phyloP scores from a whole-genome alignment of 1,140 invertebrate species.

The Battus philenor region DNA sequence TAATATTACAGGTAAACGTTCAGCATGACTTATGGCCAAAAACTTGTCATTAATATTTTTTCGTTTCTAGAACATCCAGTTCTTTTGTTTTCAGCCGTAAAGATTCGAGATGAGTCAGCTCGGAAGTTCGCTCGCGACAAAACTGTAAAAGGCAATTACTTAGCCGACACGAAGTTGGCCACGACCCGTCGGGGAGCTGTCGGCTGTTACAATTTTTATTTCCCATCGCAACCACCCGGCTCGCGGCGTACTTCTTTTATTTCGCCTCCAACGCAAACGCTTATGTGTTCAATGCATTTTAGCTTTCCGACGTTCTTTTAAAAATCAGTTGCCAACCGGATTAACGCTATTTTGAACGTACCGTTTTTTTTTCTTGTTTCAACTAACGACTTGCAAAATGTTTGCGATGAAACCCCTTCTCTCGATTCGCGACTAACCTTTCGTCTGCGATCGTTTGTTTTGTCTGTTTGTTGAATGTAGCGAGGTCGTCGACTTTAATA shows the following conservation, averaged over 20 bases:
- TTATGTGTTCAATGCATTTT: slow-evolving; percentile 4
- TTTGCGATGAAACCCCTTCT: background rate
- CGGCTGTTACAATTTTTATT: slow-evolving; percentile 22
- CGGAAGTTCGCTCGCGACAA: slow-evolving; percentile 41
- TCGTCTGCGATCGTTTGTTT: background rate
- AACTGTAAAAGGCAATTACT: slow-evolving; percentile 59
- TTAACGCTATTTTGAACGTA: slow-evolving; percentile 3
- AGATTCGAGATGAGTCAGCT: slow-evolving; percentile 43
- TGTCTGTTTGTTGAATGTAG: background rate
- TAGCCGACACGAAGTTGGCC: slow-evolving; percentile 39
- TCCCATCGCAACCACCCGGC: slow-evolving; percentile 5
- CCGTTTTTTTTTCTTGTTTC: background rate
- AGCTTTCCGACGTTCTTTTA: background rate
- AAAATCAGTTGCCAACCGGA: background rate
- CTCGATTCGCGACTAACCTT: background rate
- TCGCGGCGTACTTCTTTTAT: slow-evolving; percentile 15
- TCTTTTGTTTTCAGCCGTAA: slow-evolving; percentile 21
- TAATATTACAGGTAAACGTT: too few species aligned
- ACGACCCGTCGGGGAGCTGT: slow-evolving; percentile 33
- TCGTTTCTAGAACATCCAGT: too few species aligned
- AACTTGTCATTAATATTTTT: too few species aligned
- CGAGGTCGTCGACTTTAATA: slow-evolving; percentile 1
- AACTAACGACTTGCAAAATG: background rate
- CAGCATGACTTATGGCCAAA: too few species aligned
- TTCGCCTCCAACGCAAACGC: slow-evolving; percentile 1